Percentiles rank a stretch among this genome's conserved stretches.
phyloP scores from a whole-genome alignment of 2,113 vertebrate genomes.

The Fukomys damarensis region DNA sequence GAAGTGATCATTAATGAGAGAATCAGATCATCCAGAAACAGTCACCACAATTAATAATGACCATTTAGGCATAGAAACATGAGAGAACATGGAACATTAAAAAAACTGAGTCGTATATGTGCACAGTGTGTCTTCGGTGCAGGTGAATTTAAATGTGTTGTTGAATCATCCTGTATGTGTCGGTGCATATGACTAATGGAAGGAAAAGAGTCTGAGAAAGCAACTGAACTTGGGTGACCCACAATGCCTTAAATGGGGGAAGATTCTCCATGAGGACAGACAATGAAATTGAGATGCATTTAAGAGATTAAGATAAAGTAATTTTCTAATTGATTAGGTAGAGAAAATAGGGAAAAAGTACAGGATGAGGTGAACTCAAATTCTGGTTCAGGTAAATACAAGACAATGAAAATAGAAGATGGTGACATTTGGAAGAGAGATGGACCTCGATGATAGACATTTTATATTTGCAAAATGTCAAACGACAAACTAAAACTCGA shows the following conservation, averaged over 20 bases:
- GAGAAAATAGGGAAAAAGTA: background rate
- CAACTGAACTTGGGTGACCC: background rate
- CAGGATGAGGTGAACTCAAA: background rate
- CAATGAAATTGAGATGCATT: background rate
- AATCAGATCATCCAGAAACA: background rate
- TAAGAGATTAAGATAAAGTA: background rate
- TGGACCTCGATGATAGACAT: background rate
- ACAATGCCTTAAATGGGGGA: background rate
- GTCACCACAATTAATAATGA: background rate
- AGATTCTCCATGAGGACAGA: background rate
- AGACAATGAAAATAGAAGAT: background rate
- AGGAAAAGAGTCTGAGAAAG: background rate
- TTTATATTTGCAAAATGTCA: background rate
- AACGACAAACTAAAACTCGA: background rate
- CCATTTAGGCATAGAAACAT: background rate
- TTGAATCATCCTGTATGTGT: background rate
- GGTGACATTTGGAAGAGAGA: background rate
- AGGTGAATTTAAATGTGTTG: background rate
- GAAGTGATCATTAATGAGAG: background rate
- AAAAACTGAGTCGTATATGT: background rate
- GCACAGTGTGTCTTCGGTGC: accelerated
- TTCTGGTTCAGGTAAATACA: background rate
- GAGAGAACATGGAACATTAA: background rate
- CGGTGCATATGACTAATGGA: background rate
- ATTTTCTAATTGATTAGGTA: background rate